Percentiles rank a stretch among this genome's conserved stretches.
Evolutionary conservation across 2,888 invertebrate species (phyloP).

Genomic region (Galerucella calmariensis): DNA sequence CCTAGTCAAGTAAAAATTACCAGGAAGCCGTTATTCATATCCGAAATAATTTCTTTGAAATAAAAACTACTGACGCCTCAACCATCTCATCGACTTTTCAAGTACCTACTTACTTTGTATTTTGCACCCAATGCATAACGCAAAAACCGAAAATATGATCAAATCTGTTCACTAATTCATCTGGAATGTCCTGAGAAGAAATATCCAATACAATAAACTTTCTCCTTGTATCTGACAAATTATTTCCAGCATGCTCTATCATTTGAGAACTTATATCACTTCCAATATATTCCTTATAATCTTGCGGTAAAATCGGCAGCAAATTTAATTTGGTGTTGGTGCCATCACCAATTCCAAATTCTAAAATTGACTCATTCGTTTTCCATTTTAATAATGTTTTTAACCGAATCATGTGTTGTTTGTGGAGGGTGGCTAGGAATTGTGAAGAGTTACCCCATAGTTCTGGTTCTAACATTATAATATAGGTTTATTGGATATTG

Average conservation of each 20-base stretch:
- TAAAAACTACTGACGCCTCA: no score
- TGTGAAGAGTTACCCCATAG: constrained; percentile 29
- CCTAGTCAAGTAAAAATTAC: no score
- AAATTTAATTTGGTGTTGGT: constrained; percentile 67
- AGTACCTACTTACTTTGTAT: constrained; percentile 35
- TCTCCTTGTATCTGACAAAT: constrained; percentile 3
- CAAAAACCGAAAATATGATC: constrained; percentile 36
- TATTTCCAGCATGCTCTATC: constrained; percentile 23
- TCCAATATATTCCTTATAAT: constrained; percentile 34
- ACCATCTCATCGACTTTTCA: no score
- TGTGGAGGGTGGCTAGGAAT: constrained; percentile 1
- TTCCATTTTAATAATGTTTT: constrained; percentile 56
- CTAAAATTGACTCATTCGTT: constrained; percentile 68
- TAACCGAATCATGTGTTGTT: constrained; percentile 69
- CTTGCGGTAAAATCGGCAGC: constrained; percentile 27
- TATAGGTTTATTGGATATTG: no score
- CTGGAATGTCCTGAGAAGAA: neutral
- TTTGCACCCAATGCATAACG: constrained; percentile 36
- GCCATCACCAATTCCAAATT: constrained; percentile 82
- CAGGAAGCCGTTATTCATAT: no score
- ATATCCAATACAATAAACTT: constrained; percentile 34
- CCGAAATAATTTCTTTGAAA: no score
- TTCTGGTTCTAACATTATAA: constrained; percentile 34
- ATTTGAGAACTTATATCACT: constrained; percentile 30
- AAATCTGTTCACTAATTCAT: constrained; percentile 27